A percentile compares a stretch with the other conserved stretches of the same genome.
These are phyloP conservation scores for Gonioctena quinquepunctata DNA, from an alignment of 1,140 invertebrate genomes.

Conservation along the genomic window DNA sequence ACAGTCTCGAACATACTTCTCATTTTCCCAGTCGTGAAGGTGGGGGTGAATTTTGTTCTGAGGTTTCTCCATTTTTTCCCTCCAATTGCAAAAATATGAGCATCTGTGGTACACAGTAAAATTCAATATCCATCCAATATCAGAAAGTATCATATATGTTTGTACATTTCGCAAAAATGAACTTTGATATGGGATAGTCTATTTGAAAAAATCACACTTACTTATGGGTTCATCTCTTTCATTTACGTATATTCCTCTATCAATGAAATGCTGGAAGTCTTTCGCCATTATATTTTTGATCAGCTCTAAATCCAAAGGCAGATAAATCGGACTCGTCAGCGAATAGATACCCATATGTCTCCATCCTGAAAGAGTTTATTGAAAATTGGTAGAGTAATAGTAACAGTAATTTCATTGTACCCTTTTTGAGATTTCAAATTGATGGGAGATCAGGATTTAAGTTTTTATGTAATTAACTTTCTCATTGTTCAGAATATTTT, in stretches of 20 bases:
- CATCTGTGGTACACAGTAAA: too few relatives aligned
- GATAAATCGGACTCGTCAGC: background rate
- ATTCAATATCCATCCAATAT: too few relatives aligned
- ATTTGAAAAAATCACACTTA: too few relatives aligned
- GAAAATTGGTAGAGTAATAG: too few relatives aligned
- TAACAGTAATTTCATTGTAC: too few relatives aligned
- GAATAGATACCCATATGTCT: background rate
- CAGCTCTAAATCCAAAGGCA: background rate
- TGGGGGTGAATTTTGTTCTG: constrained; percentile 55
- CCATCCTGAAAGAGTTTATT: constrained; percentile 7
- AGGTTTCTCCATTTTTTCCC: constrained; percentile 58
- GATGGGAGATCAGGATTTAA: too few relatives aligned
- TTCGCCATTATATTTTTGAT: constrained; percentile 3
- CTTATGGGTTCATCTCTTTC: constrained; percentile 38
- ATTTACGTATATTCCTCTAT: constrained; percentile 36
- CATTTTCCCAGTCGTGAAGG: constrained; percentile 59
- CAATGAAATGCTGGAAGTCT: constrained; percentile 7
- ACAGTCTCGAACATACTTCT: constrained; percentile 55
- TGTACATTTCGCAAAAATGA: too few relatives aligned
- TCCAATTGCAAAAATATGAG: constrained; percentile 55
- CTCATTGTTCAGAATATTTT: too few relatives aligned
- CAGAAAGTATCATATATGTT: too few relatives aligned
- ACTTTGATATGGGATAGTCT: too few relatives aligned
- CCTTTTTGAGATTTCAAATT: too few relatives aligned
- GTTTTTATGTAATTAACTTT: too few relatives aligned